These are phyloP conservation scores for Numida meleagris DNA, from an alignment of 2,113 vertebrate genomes.

Conservation along the genomic window DNA sequence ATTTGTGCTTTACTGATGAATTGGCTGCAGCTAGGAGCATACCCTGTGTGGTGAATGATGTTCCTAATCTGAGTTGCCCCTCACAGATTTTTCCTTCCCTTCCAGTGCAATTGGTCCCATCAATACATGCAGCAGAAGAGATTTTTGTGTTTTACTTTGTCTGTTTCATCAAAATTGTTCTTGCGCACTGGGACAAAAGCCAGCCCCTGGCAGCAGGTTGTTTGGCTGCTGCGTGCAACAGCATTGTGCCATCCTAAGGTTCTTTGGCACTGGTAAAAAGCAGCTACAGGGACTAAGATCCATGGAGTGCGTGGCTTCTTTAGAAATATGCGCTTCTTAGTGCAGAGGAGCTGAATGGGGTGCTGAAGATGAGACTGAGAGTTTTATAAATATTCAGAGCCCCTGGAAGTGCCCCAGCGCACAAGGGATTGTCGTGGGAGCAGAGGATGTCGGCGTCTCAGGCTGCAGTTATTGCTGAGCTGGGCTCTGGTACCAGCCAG, in stretches of 20 bases:
- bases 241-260: neutral
- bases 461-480: constrained; percentile 47
- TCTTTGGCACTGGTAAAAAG: neutral
- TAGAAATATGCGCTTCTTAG: neutral
- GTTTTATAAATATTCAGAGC: constrained; percentile 58
- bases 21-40: neutral
- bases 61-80: neutral
- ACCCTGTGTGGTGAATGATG: neutral
- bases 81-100: neutral
- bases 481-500: constrained; percentile 19
- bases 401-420: neutral
- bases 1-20: neutral
- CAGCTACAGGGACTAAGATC: neutral
- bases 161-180: neutral
- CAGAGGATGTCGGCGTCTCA: constrained; percentile 2
- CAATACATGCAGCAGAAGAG: rapidly evolving
- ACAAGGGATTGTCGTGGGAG: neutral
- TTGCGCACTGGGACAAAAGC: neutral
- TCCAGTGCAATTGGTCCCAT: neutral
- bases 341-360: neutral
- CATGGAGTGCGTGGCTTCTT: neutral
- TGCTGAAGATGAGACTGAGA: neutral
- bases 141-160: neutral
- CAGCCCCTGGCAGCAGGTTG: neutral
- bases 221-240: neutral